Evolutionary conservation across 2,888 invertebrate genomes (phyloP).

Genomic region (Cephonodes hylas): DNA sequence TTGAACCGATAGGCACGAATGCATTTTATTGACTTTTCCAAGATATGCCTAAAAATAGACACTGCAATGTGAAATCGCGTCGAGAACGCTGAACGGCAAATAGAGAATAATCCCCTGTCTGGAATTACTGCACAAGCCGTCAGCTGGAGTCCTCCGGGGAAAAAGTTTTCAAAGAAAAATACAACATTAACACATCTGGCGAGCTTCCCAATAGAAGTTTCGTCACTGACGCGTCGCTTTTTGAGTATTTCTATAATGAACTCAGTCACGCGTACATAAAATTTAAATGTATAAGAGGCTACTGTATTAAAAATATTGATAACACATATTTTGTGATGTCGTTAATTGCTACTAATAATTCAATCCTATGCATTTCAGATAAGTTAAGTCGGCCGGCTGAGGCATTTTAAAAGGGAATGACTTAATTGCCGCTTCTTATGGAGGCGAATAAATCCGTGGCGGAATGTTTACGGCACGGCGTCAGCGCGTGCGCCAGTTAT

Average conservation of each 20-base stretch:
- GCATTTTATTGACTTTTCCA: neutral
- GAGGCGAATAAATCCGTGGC: slow-evolving; percentile 51
- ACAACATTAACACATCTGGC: neutral
- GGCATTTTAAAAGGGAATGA: slow-evolving; percentile 60
- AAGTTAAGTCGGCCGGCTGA: slow-evolving; percentile 51
- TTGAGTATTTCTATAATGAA: slow-evolving; percentile 65
- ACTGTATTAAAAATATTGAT: slow-evolving; percentile 79
- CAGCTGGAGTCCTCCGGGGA: neutral
- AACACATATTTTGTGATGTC: slow-evolving; percentile 69
- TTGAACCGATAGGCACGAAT: neutral
- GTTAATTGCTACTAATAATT: slow-evolving; percentile 75
- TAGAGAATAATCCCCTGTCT: neutral
- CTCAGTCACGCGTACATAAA: slow-evolving; percentile 74
- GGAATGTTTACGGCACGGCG: slow-evolving; percentile 44
- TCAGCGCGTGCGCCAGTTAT: slow-evolving; percentile 55
- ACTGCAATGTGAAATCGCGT: neutral
- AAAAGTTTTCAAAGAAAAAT: neutral
- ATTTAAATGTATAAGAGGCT: slow-evolving; percentile 75
- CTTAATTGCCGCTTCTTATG: slow-evolving; percentile 62
- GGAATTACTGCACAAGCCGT: neutral
- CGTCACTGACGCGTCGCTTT: slow-evolving; percentile 53
- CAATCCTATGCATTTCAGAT: slow-evolving; percentile 69
- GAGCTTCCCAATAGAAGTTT: slow-evolving; percentile 27
- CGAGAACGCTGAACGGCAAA: neutral
- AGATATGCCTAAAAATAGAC: neutral